Conservation (phyloP, 92 coral and sea anemone species). For the Porites evermanni region DNA sequence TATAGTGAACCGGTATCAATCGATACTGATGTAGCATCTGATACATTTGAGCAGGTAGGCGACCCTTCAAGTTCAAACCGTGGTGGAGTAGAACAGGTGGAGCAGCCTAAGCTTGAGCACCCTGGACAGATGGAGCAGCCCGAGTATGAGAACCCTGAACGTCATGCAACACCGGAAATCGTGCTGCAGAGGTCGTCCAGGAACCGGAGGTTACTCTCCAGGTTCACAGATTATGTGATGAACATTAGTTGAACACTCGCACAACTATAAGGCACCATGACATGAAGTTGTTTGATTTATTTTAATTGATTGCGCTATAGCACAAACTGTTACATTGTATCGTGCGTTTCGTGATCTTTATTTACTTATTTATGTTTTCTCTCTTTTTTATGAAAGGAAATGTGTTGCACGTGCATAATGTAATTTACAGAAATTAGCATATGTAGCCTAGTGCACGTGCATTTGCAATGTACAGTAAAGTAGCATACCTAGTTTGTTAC, state of each 20-base stretch:
- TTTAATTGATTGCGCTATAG: conserved; percentile 14
- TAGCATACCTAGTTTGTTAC: no score
- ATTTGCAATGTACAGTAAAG: no score
- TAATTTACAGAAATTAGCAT: background rate
- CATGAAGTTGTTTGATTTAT: conserved; percentile 27
- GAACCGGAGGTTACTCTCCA: background rate
- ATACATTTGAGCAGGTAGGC: conserved; percentile 31
- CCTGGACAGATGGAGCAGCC: no score
- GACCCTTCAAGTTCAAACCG: conserved; percentile 26
- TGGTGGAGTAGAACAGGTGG: background rate
- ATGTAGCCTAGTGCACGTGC: no score
- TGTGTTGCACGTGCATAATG: conserved; percentile 27
- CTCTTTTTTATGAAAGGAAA: conserved; percentile 9
- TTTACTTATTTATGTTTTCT: background rate
- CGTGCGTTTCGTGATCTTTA: background rate
- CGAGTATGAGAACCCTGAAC: conserved; percentile 11
- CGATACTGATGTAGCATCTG: conserved; percentile 25
- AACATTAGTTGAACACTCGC: conserved; percentile 36
- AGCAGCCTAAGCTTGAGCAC: no score
- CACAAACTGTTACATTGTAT: background rate
- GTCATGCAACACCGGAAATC: conserved; percentile 22
- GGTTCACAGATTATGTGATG: conserved; percentile 15
- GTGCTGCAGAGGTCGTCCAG: no score
- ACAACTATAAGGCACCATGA: conserved; percentile 14
- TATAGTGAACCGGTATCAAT: conserved; percentile 27